A percentile compares a stretch with the other conserved stretches of the same genome.
Conservation (phyloP, 2,888 invertebrate genomes). For the Syrphus vitripennis region DNA sequence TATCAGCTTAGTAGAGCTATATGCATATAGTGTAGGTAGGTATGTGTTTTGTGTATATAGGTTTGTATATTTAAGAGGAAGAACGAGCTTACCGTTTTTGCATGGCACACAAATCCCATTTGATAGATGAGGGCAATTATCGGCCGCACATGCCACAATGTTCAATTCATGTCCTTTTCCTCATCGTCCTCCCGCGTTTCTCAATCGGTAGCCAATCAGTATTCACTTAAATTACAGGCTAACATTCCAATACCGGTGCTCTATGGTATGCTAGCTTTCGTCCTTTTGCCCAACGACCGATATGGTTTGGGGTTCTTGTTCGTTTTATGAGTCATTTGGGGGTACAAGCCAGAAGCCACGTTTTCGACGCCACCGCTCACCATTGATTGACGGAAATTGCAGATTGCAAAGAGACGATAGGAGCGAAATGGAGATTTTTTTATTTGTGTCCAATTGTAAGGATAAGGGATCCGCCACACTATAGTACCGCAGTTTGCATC, state of each 20-base stretch:
- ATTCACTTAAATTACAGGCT: slow-evolving; percentile 71
- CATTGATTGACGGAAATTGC: slow-evolving; percentile 70
- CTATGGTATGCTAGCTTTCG: background rate
- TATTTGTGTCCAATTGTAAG: slow-evolving; percentile 51
- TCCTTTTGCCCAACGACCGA: background rate
- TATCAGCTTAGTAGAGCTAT: background rate
- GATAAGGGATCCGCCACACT: slow-evolving; percentile 41
- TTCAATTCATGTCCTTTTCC: slow-evolving; percentile 66
- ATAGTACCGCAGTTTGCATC: background rate
- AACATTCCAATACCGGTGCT: slow-evolving; percentile 58
- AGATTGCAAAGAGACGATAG: slow-evolving; percentile 65
- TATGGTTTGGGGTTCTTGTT: slow-evolving; percentile 26
- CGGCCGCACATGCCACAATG: slow-evolving; percentile 69
- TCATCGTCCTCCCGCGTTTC: slow-evolving; percentile 3
- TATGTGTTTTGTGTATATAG: background rate
- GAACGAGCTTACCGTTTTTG: slow-evolving; percentile 42
- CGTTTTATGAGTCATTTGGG: slow-evolving; percentile 56
- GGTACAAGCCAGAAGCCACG: slow-evolving; percentile 50
- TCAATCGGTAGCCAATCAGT: slow-evolving; percentile 69
- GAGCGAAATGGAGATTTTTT: slow-evolving; percentile 64
- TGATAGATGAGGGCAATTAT: slow-evolving; percentile 72
- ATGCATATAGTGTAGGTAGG: background rate
- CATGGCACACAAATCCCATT: slow-evolving; percentile 62
- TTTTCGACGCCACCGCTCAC: slow-evolving; percentile 64
- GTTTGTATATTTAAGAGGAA: background rate